These are phyloP conservation scores for Drosophila nigricruria DNA, from an alignment of 2,888 invertebrate species.

Conservation along the genomic window DNA sequence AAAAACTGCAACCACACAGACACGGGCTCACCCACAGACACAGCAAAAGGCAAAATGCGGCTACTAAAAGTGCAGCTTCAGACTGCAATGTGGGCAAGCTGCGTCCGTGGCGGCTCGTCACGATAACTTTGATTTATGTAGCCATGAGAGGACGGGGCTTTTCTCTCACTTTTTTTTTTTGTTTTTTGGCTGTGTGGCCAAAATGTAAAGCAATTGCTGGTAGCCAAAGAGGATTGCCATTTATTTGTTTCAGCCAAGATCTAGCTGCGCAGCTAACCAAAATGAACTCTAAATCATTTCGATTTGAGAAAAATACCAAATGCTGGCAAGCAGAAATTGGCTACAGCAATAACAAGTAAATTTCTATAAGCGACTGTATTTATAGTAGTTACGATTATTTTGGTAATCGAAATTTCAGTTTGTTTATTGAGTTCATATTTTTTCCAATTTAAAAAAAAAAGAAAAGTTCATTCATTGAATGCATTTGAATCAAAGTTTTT, in stretches of 20 bases:
- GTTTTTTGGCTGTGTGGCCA: slow-evolving; percentile 32
- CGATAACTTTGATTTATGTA: slow-evolving; percentile 66
- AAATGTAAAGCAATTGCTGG: slow-evolving; percentile 36
- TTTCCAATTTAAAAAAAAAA: not conserved
- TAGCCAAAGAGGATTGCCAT: slow-evolving; percentile 16
- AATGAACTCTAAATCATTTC: slow-evolving; percentile 10
- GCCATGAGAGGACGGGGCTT: not conserved
- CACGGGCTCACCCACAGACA: slow-evolving; percentile 4
- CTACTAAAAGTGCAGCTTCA: not conserved
- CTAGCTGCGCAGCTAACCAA: not conserved
- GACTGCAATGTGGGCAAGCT: not conserved
- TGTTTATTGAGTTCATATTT: not conserved
- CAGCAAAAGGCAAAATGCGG: slow-evolving; percentile 23
- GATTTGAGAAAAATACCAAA: not conserved
- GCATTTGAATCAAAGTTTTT: slow-evolving; percentile 2
- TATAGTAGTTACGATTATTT: not conserved
- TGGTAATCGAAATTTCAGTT: not conserved
- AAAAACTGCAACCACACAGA: slow-evolving; percentile 14
- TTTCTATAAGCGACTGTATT: not conserved
- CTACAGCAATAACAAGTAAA: not conserved
- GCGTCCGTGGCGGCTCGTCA: slow-evolving; percentile 4
- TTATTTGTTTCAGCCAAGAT: not conserved
- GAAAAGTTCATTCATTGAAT: too few relatives aligned
- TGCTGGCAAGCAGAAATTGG: not conserved
- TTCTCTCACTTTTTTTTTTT: not conserved